These are phyloP conservation scores for Hycleus cichorii DNA, from an alignment of 1,140 invertebrate species.

Conservation along the genomic window DNA sequence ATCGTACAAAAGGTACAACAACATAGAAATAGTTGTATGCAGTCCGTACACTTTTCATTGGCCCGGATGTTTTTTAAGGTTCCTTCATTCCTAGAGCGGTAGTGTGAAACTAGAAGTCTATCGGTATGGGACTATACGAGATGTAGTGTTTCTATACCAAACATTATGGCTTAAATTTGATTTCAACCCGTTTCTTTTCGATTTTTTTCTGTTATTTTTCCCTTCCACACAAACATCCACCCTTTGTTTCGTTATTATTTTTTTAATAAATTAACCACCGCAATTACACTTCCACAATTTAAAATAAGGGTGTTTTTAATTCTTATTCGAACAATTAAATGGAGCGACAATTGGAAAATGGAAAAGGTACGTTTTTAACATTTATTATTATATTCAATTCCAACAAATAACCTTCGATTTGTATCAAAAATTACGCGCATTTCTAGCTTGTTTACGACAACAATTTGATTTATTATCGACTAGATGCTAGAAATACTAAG, in stretches of 20 bases:
- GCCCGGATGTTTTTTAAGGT: conserved; percentile 33
- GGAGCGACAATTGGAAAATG: conserved; percentile 30
- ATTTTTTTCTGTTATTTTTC: conserved; percentile 17
- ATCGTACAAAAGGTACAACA: conserved; percentile 10
- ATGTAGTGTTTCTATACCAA: conserved; percentile 14
- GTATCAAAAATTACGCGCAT: conserved; percentile 13
- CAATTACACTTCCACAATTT: too few relatives aligned
- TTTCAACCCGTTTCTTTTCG: conserved; percentile 20
- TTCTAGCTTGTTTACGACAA: background rate
- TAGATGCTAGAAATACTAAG: background rate
- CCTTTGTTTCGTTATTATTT: too few relatives aligned
- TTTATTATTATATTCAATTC: too few relatives aligned
- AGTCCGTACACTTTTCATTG: conserved; percentile 26
- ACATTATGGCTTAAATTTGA: conserved; percentile 12
- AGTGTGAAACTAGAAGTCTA: conserved; percentile 28
- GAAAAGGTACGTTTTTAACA: conserved; percentile 21
- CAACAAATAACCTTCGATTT: conserved; percentile 12
- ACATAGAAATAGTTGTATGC: conserved; percentile 7
- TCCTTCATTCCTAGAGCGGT: conserved; percentile 23
- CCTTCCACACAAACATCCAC: too few relatives aligned
- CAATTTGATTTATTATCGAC: background rate
- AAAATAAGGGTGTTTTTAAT: background rate
- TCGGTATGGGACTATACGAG: conserved; percentile 23
- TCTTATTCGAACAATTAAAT: conserved; percentile 10
- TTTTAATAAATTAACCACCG: too few relatives aligned